Base-by-base conservation (phyloP, 64 coral and sea anemone species). In the Stylophora pistillata region DNA sequence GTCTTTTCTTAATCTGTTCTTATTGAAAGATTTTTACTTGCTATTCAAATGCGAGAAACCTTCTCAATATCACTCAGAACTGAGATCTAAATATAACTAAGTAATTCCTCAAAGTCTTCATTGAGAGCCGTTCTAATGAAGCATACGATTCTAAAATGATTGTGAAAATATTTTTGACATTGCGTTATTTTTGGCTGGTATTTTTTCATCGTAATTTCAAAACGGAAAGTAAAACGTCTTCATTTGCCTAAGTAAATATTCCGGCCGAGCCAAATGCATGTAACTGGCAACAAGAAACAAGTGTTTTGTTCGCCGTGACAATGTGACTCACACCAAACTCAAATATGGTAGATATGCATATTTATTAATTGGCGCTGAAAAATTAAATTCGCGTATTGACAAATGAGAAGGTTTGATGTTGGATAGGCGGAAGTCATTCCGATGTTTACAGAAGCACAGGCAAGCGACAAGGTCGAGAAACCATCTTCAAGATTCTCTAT, bases 291-390 rank as follows among this genome's bases (percentile, higher is more conserved):
- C 37, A 47, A 20, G 18, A 20, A 41, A 15, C 73, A 18, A 76
- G 73, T 53, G 32, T 20, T 47, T 12, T 76, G 33, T 47, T 76
- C 73, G 73, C 53, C 73, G 34, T 16, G 13, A 76, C 73, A 41
- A 53, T 76, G 73, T 23, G 34, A 47, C 23, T 76, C 37, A 23
- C 73, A 52, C 18, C 34, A 9, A 41, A 68, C 64, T 20, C 9
- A 76, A 76, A 21, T 47, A 20, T 47, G 37, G 30, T 11, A 25
- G 10, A 28, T 37, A 47, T 82, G 79, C 79, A 65, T 64, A 66
- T 65, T 65, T 63, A 66, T n/a, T 80, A 30, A 80, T 80, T 60
- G 30, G 55, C 18, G 77, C 56, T 61, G 55, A 60, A 80, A 53
- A 21, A 20, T 33, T 25, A 68, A 68, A 68, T 68, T n/a, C 26